Conservation (phyloP, 2,888 invertebrate genomes). For the Clepsis dumicolana region DNA sequence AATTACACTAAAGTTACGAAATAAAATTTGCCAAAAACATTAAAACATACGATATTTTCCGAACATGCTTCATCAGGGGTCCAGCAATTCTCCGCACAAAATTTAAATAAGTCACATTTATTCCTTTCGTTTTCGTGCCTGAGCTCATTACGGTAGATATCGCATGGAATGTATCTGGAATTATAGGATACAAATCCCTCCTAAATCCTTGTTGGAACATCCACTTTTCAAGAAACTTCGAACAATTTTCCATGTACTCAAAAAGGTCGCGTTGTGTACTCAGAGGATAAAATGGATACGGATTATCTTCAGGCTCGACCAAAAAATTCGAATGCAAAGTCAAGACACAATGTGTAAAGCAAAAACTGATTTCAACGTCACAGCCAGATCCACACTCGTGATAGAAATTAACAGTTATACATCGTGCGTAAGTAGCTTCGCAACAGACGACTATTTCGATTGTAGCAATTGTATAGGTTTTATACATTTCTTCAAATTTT, state of each 20-base stretch:
- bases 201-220: conserved; percentile 81
- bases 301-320: conserved; percentile 61
- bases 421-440: conserved; percentile 54
- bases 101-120: conserved; percentile 74
- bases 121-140: conserved; percentile 69
- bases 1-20: too few species aligned
- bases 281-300: conserved; percentile 75
- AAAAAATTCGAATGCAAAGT: conserved; percentile 67
- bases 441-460: conserved; percentile 62
- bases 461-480: conserved; percentile 57
- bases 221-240: conserved; percentile 76
- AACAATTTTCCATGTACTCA: conserved; percentile 67
- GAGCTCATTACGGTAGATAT: conserved; percentile 66
- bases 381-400: conserved; percentile 69
- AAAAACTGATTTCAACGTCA: conserved; percentile 72
- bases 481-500: conserved; percentile 50
- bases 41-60: conserved; percentile 67
- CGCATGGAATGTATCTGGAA: conserved; percentile 77
- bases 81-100: conserved; percentile 76
- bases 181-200: conserved; percentile 75
- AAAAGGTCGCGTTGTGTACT: conserved; percentile 60
- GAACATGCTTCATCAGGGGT: conserved; percentile 75
- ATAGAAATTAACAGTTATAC: conserved; percentile 60
- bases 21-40: conserved; percentile 5
- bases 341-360: conserved; percentile 71